phyloP scores from a whole-genome alignment of 1,140 invertebrate genomes.

The Branchinecta lynchi region DNA sequence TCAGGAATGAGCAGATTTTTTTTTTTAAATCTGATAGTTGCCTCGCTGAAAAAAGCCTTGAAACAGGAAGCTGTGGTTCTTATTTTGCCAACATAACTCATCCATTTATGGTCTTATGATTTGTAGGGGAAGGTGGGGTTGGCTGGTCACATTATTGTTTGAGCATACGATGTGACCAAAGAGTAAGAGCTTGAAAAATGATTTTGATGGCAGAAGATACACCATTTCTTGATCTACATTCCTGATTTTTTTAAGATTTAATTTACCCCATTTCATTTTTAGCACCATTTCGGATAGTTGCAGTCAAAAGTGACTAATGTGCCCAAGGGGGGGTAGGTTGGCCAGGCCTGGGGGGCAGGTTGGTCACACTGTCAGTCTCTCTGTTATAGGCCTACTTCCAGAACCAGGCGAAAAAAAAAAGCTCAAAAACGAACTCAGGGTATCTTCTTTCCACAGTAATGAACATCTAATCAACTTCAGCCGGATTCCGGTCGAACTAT shows the following conservation, averaged over 20 bases:
- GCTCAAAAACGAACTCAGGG: too few relatives aligned
- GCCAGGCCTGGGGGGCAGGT: background rate
- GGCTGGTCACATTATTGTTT: background rate
- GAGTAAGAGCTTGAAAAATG: background rate
- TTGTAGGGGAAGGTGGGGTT: background rate
- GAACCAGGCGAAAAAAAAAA: too few relatives aligned
- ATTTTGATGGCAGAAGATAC: conserved; percentile 6
- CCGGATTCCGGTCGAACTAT: too few relatives aligned
- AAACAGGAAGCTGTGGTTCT: too few relatives aligned
- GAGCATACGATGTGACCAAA: background rate
- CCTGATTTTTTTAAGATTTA: conserved; percentile 2
- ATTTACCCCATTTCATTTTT: background rate
- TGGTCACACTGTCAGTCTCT: conserved; percentile 23
- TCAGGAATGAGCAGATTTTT: too few relatives aligned
- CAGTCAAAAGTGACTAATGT: conserved; percentile 1
- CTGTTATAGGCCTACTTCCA: too few relatives aligned
- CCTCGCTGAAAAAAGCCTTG: too few relatives aligned
- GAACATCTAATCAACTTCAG: too few relatives aligned
- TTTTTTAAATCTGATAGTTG: too few relatives aligned
- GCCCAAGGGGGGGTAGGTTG: background rate
- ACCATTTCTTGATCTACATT: background rate
- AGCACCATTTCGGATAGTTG: background rate
- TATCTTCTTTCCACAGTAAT: too few relatives aligned
- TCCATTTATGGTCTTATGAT: too few relatives aligned
- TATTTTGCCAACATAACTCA: too few relatives aligned